These are phyloP conservation scores for Podabrus alpinus DNA, from an alignment of 2,888 invertebrate species.

Conservation along the genomic window DNA sequence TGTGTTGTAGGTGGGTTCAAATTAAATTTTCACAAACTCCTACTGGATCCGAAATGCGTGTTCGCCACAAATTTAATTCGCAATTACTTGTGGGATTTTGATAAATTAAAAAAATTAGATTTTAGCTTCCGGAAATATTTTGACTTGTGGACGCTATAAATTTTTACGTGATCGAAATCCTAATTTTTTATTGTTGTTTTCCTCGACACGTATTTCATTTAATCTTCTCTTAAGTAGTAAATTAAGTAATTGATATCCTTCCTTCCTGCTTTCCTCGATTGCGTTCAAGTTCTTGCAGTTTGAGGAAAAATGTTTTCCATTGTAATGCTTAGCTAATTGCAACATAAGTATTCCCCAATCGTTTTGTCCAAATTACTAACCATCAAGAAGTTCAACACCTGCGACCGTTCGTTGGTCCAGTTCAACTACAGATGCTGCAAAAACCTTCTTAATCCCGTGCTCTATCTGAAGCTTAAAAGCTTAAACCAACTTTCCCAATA, in stretches of 20 bases:
- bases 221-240: not conserved
- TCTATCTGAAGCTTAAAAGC: constrained; percentile 20
- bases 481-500: constrained; percentile 24
- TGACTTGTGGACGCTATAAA: not conserved
- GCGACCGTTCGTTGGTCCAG: constrained; percentile 13
- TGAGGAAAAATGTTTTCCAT: not conserved
- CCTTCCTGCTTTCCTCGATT: no score
- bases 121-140: not conserved
- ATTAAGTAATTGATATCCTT: not conserved
- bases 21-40: not conserved
- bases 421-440: constrained; percentile 18
- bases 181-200: not conserved
- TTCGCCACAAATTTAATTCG: not conserved
- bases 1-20: not conserved
- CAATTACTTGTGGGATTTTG: not conserved
- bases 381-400: constrained; percentile 17
- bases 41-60: constrained; percentile 1
- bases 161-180: not conserved
- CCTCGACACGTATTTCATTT: not conserved
- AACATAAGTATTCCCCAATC: constrained; percentile 8
- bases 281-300: not conserved
- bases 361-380: constrained; percentile 12
- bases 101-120: not conserved
- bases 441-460: constrained; percentile 17
- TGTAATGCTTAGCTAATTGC: constrained; percentile 6